Conservation (phyloP, 2,888 invertebrate genomes). For the Philereme vetulata region DNA sequence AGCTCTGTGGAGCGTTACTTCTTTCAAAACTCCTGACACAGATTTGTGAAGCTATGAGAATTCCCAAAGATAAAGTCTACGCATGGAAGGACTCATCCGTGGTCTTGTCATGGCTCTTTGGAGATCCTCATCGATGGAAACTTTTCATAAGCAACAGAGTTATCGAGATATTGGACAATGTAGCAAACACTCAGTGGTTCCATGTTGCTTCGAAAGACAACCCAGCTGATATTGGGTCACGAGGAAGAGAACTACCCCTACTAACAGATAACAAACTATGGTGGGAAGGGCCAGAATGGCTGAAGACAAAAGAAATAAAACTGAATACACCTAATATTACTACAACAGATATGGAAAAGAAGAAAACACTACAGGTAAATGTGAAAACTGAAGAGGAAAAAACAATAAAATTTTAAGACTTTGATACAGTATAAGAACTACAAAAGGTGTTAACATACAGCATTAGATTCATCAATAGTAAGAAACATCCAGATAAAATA, state of each 20-base stretch:
- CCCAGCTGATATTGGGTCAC: constrained; percentile 38
- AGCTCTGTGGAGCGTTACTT: constrained; percentile 34
- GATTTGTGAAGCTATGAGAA: constrained; percentile 22
- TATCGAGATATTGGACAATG: constrained; percentile 12
- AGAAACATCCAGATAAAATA: neutral
- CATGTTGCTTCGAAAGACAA: constrained; percentile 19
- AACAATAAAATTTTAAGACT: no score
- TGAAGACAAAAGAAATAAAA: constrained; percentile 17
- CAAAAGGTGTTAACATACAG: constrained; percentile 3
- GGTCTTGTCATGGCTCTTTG: constrained; percentile 40
- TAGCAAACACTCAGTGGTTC: constrained; percentile 16
- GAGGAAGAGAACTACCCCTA: constrained; percentile 34
- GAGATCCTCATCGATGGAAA: constrained; percentile 40
- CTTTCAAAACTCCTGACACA: constrained; percentile 26
- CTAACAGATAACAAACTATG: constrained; percentile 30
- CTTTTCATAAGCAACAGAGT: constrained; percentile 41
- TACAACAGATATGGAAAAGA: constrained; percentile 21
- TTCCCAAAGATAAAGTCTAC: constrained; percentile 25
- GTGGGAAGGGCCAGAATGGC: constrained; percentile 39
- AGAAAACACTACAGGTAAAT: constrained; percentile 5
- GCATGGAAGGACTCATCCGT: constrained; percentile 45
- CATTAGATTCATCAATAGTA: constrained; percentile 9
- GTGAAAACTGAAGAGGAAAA: no score
- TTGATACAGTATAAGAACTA: no score
- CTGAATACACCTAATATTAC: constrained; percentile 7